Percentiles rank a stretch among this genome's conserved stretches.
These are phyloP conservation scores for Antechinus flavipes DNA, from an alignment of 2,113 vertebrate species.

Conservation along the genomic window DNA sequence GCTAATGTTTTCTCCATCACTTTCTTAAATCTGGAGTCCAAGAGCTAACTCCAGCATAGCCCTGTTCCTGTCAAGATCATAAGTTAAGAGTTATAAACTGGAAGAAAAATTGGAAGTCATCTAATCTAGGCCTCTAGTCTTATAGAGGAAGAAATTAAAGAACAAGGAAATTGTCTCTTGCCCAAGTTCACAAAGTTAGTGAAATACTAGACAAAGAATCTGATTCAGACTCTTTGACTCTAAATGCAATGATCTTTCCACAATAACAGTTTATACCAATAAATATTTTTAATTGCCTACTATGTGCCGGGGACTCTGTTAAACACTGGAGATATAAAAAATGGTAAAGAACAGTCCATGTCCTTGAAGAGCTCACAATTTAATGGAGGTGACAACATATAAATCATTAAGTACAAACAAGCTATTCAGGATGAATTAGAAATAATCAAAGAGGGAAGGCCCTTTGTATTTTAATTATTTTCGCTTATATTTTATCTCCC, in stretches of 20 bases:
- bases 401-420: background rate
- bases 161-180: background rate
- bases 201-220: background rate
- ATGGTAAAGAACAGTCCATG: background rate
- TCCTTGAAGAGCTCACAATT: background rate
- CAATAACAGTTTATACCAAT: too few species aligned
- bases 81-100: background rate
- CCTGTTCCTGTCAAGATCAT: background rate
- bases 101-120: background rate
- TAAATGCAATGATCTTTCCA: background rate
- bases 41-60: background rate
- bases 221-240: background rate
- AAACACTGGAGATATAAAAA: background rate
- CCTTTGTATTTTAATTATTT: background rate
- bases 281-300: background rate
- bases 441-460: background rate
- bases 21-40: background rate
- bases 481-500: background rate
- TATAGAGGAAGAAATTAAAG: background rate
- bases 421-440: background rate
- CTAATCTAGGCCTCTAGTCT: background rate
- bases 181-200: background rate
- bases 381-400: background rate
- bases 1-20: background rate
- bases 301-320: background rate